Evolutionary conservation across 2,888 invertebrate species (phyloP), one percentile per base, ranked within the genome.

Genomic region (Anthophora plumipes): DNA sequence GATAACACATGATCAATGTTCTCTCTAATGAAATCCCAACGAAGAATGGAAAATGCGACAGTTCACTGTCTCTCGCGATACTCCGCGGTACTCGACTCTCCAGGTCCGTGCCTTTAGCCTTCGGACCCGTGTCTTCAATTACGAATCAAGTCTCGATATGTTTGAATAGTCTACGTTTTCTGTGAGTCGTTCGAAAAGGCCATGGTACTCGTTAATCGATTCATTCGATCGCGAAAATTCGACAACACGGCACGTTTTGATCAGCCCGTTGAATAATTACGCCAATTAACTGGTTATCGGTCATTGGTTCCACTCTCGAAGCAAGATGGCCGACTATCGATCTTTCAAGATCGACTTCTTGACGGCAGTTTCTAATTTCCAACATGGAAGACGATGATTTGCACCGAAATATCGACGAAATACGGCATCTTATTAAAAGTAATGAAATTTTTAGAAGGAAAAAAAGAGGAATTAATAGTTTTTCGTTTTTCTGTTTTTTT

Each of bases 221-320:
- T 73, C 71, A 31, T 59, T 84, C 79, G 75, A 84, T 77, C 80
- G 77, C 77, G 76, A 85, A 85, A 87, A 87, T 80, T 81, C 84
- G 50, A 41, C 59, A 48, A 50, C 61, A 69, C 31, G 14, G 61
- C 54, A 50, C 63, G 68, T 63, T 73, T 48, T 66, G 73, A 77
- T 80, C 80, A 20, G 71, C 64, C 59, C 31, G 55, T 37, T 57
- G 63, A 73, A 79, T 87, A 87, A 85, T 87, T 84, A 71, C 80
- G 73, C 68, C 84, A 85, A 85, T 87, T 87, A 85, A 79, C 78
- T 66, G 57, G 60, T 70, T 72, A 70, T 77, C 82, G 85, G 61
- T 67, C 77, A 73, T 71, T 78, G 68, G 61, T 75, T 77, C 55
- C n/a, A 59, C 22, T 76, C 59, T 55, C 80, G 68, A 70, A 66